Evolutionary conservation across 2,888 invertebrate genomes (phyloP).

Genomic region (Xestia c-nigrum): DNA sequence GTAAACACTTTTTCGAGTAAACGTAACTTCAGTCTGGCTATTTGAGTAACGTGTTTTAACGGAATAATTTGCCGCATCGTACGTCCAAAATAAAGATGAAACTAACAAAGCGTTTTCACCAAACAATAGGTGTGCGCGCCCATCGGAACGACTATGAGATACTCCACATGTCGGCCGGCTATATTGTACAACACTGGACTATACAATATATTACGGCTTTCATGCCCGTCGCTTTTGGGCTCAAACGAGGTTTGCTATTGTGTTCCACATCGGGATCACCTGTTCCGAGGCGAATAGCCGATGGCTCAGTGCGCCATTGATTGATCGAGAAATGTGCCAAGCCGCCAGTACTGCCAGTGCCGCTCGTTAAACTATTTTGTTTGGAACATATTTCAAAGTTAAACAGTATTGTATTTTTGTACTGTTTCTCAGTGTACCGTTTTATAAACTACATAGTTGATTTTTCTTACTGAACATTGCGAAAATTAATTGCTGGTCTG

Average conservation of each 20-base stretch:
- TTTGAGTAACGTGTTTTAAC: slow-evolving; percentile 29
- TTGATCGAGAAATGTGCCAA: slow-evolving; percentile 68
- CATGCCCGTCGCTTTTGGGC: slow-evolving; percentile 54
- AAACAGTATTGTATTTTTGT: slow-evolving; percentile 48
- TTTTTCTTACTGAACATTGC: slow-evolving; percentile 13
- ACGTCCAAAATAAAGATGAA: slow-evolving; percentile 74
- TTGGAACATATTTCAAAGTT: slow-evolving; percentile 48
- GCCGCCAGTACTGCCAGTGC: slow-evolving; percentile 37
- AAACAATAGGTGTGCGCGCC: slow-evolving; percentile 79
- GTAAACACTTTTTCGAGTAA: slow-evolving; percentile 25
- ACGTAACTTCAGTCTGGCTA: slow-evolving; percentile 26
- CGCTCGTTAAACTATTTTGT: slow-evolving; percentile 61
- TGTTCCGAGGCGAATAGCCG: slow-evolving; percentile 71
- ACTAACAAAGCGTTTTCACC: slow-evolving; percentile 75
- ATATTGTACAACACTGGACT: slow-evolving; percentile 63
- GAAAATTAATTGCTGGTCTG: slow-evolving; percentile 14
- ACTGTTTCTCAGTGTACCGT: slow-evolving; percentile 37
- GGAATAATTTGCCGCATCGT: slow-evolving; percentile 44
- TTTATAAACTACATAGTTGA: slow-evolving; percentile 16
- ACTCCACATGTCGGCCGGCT: slow-evolving; percentile 78
- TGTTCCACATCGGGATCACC: slow-evolving; percentile 73
- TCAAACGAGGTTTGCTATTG: slow-evolving; percentile 67
- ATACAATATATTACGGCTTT: slow-evolving; percentile 59
- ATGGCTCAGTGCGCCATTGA: slow-evolving; percentile 71
- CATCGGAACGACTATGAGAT: slow-evolving; percentile 84